Percentiles rank a stretch among this genome's conserved stretches.
Conservation (phyloP, 2,888 invertebrate genomes). For the Epinotia nisella region DNA sequence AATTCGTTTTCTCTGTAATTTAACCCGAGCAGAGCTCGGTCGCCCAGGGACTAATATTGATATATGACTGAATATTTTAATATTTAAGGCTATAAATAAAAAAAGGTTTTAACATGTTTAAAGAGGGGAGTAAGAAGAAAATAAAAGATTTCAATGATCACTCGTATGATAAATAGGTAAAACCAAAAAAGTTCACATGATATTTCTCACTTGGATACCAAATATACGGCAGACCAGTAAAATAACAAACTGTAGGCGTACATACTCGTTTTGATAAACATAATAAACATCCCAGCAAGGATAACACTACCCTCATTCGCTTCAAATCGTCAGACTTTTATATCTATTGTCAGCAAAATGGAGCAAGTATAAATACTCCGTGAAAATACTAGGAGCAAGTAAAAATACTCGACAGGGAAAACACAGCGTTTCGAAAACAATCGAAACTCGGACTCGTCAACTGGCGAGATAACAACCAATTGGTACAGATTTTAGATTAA, state of each 20-base stretch:
- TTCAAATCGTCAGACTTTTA: conserved; percentile 15
- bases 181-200: too few species aligned
- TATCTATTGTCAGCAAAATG: conserved; percentile 18
- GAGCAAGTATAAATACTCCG: conserved; percentile 25
- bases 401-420: conserved; percentile 28
- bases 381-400: conserved; percentile 20
- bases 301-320: conserved; percentile 10
- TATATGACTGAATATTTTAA: too few species aligned
- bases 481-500: conserved; percentile 29
- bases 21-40: too few species aligned
- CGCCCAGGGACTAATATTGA: too few species aligned
- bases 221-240: neutral
- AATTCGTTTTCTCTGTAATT: too few species aligned
- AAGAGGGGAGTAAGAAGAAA: too few species aligned
- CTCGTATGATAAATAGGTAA: too few species aligned
- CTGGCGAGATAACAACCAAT: conserved; percentile 40
- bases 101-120: too few species aligned
- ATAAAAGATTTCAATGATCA: too few species aligned
- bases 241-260: neutral
- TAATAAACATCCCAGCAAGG: conserved; percentile 6
- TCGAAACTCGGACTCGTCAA: conserved; percentile 39
- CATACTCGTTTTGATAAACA: conserved; percentile 6
- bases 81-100: too few species aligned
- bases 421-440: conserved; percentile 37
- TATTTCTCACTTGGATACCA: too few species aligned